Percentiles rank a stretch among this genome's conserved stretches.
Conservation (phyloP, 2,113 vertebrate species). For the Carollia perspicillata region DNA sequence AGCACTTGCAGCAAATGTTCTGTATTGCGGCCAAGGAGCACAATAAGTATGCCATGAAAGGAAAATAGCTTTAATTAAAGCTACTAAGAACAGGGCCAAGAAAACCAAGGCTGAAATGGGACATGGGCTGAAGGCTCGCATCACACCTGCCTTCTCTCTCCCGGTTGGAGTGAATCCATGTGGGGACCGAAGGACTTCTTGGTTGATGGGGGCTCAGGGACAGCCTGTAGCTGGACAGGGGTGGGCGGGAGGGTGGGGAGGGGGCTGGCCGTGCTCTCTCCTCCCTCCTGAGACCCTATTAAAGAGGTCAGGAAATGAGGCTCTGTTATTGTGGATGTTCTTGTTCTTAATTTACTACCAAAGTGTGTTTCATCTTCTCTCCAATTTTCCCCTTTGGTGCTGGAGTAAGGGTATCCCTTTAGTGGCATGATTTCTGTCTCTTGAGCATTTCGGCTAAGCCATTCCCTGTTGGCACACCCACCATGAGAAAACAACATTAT, state of each 20-base stretch:
- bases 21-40: neutral
- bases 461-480: too few relatives aligned
- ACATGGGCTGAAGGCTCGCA: neutral
- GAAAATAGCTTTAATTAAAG: neutral
- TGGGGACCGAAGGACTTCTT: neutral
- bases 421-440: neutral
- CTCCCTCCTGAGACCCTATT: neutral
- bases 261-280: neutral
- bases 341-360: neutral
- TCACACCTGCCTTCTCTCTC: neutral
- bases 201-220: neutral
- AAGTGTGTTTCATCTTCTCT: neutral
- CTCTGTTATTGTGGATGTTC: neutral
- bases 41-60: neutral
- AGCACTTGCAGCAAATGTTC: neutral
- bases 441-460: neutral
- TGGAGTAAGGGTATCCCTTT: fast-evolving
- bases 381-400: neutral
- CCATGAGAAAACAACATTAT: fast-evolving
- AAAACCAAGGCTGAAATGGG: neutral
- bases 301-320: neutral
- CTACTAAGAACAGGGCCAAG: neutral
- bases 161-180: neutral
- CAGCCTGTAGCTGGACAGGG: neutral
- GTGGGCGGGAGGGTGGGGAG: too few relatives aligned